Conservation (phyloP, 92 coral and sea anemone species). For the Zoanthus sociatus region DNA sequence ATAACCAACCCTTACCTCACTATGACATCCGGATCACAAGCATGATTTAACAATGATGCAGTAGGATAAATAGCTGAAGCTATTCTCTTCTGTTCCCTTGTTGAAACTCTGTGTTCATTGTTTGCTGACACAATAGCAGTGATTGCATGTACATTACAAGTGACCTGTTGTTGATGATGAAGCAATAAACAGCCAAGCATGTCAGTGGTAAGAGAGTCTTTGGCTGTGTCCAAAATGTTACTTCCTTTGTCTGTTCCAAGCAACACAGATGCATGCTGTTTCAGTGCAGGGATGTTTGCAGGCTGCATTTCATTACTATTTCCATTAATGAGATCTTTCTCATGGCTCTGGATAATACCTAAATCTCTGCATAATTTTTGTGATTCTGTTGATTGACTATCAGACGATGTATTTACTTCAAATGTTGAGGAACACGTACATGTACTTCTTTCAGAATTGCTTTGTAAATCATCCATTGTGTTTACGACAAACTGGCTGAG, state of each 20-base stretch:
- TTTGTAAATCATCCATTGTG: conserved; percentile 38
- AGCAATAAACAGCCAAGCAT: conserved; percentile 84
- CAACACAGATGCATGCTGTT: conserved; percentile 48
- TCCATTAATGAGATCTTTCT: conserved; percentile 27
- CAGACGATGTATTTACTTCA: conserved; percentile 41
- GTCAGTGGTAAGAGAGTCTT: conserved; percentile 64
- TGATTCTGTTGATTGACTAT: conserved; percentile 51
- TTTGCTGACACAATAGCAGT: conserved; percentile 80
- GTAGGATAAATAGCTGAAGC: conserved; percentile 95
- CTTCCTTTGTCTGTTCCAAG: conserved; percentile 59
- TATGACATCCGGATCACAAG: conserved; percentile 99
- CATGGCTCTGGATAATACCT: not conserved
- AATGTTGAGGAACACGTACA: conserved; percentile 23
- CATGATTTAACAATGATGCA: conserved; percentile 93
- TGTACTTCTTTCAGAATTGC: not conserved
- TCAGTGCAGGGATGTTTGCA: conserved; percentile 37
- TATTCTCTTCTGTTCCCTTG: conserved; percentile 90
- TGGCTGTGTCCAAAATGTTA: conserved; percentile 20
- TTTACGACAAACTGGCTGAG: conserved; percentile 79
- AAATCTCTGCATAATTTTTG: conserved; percentile 7
- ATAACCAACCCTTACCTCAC: conserved; percentile 76
- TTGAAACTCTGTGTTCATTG: conserved; percentile 70
- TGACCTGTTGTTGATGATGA: conserved; percentile 94
- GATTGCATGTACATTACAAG: conserved; percentile 96
- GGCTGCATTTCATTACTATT: conserved; percentile 35